Conservation (phyloP, 2,113 vertebrate genomes). For the Saccopteryx leptura region DNA sequence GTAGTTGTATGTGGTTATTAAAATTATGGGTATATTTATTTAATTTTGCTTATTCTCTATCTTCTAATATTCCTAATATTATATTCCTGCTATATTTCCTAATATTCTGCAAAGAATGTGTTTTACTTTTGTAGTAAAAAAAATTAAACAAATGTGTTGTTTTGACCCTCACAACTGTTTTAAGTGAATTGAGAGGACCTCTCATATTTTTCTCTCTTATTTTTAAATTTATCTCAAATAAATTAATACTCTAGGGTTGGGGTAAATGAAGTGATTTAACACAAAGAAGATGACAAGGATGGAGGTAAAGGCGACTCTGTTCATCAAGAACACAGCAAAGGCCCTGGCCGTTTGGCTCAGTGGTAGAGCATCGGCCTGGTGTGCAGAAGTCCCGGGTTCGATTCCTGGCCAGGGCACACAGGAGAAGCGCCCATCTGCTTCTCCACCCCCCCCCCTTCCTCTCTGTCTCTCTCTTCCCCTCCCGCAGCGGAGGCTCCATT, state of each 20-base stretch:
- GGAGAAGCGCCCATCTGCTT: no score
- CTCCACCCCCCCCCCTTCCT: no score
- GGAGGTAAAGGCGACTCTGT: not conserved
- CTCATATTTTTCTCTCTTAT: not conserved
- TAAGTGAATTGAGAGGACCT: not conserved
- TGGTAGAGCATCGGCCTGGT: no score
- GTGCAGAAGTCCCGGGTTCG: no score
- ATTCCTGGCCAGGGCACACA: no score
- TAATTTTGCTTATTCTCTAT: not conserved
- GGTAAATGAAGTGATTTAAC: not conserved
- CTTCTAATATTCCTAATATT: not conserved
- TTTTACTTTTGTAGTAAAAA: not conserved
- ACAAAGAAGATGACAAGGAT: not conserved
- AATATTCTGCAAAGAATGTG: not conserved
- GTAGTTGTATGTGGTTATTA: not conserved
- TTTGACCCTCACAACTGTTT: not conserved
- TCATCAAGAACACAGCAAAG: not conserved
- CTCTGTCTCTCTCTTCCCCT: no score
- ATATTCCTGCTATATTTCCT: not conserved
- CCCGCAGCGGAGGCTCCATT: no score
- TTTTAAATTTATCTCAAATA: not conserved
- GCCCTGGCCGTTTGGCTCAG: not conserved
- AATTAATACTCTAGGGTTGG: not conserved
- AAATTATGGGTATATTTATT: not conserved
- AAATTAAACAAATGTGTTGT: not conserved